Percentiles rank a stretch among this genome's conserved stretches.
These are phyloP conservation scores for Hydroisotoma schaefferi DNA, from an alignment of 2,888 invertebrate genomes.

Conservation along the genomic window DNA sequence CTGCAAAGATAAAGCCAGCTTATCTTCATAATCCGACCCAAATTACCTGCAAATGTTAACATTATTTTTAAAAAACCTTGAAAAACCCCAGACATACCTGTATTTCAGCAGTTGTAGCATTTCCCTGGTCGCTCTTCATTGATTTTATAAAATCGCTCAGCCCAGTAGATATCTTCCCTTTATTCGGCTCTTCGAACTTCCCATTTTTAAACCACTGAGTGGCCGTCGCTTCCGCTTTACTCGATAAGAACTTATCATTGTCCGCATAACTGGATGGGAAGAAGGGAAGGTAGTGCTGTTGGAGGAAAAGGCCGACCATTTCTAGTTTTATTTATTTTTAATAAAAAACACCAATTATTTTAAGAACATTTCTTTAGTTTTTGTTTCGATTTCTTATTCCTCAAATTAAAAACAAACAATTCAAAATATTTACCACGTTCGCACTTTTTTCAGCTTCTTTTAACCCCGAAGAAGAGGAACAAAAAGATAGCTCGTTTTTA, in stretches of 20 bases:
- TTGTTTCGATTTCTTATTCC: background rate
- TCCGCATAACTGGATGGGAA: constrained; percentile 28
- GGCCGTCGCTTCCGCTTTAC: constrained; percentile 30
- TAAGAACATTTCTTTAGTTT: background rate
- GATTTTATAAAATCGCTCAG: constrained; percentile 42
- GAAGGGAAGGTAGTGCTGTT: constrained; percentile 42
- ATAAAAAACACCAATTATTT: background rate
- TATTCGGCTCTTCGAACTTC: constrained; percentile 30
- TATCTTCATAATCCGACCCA: too few relatives aligned
- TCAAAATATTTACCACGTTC: too few relatives aligned
- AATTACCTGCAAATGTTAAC: too few relatives aligned
- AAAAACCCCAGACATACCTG: too few relatives aligned
- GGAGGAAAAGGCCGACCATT: constrained; percentile 42
- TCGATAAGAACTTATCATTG: constrained; percentile 26
- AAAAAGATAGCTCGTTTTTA: too few relatives aligned
- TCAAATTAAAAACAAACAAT: background rate
- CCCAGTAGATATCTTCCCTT: constrained; percentile 36
- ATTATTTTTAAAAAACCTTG: too few relatives aligned
- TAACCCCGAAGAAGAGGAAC: too few relatives aligned
- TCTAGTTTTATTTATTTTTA: background rate
- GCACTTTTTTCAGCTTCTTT: too few relatives aligned
- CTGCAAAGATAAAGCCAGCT: constrained; percentile 9
- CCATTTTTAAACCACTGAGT: constrained; percentile 30
- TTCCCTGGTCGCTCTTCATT: constrained; percentile 41
- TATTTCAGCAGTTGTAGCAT: constrained; percentile 35